Conservation (phyloP, 2,888 invertebrate genomes). For the Mesodorylaimus sp. region DNA sequence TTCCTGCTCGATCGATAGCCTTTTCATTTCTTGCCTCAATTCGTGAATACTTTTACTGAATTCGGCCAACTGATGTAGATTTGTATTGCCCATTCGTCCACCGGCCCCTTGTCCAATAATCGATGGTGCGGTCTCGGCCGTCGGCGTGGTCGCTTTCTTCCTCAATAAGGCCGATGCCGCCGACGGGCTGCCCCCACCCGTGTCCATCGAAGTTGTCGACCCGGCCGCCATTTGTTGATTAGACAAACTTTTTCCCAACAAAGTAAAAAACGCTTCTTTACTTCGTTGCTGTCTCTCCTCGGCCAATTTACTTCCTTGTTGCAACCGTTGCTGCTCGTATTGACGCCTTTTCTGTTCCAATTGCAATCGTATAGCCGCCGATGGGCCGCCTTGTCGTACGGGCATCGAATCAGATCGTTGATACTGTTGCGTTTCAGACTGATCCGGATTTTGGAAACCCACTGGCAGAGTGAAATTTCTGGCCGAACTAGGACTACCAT, state of each 20-base stretch:
- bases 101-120: neutral
- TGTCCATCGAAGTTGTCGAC: too few relatives aligned
- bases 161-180: too few relatives aligned
- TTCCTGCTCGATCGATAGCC: constrained; percentile 4
- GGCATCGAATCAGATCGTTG: constrained; percentile 3
- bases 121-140: neutral
- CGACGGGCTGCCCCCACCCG: too few relatives aligned
- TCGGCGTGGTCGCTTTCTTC: neutral
- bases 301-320: constrained; percentile 2
- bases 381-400: neutral
- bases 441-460: too few relatives aligned
- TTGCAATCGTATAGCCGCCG: constrained; percentile 17
- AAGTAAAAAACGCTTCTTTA: constrained; percentile 16
- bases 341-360: constrained; percentile 24
- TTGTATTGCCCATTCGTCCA: neutral
- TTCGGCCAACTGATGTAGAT: neutral
- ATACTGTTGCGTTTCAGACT: too few relatives aligned
- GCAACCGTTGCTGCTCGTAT: constrained; percentile 4
- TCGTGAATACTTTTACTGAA: neutral
- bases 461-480: too few relatives aligned
- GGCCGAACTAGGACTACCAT: neutral
- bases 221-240: neutral
- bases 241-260: neutral
- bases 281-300: constrained; percentile 16
- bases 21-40: constrained; percentile 3